Conservation (phyloP, 1,140 invertebrate genomes). For the Venturia canescens region DNA sequence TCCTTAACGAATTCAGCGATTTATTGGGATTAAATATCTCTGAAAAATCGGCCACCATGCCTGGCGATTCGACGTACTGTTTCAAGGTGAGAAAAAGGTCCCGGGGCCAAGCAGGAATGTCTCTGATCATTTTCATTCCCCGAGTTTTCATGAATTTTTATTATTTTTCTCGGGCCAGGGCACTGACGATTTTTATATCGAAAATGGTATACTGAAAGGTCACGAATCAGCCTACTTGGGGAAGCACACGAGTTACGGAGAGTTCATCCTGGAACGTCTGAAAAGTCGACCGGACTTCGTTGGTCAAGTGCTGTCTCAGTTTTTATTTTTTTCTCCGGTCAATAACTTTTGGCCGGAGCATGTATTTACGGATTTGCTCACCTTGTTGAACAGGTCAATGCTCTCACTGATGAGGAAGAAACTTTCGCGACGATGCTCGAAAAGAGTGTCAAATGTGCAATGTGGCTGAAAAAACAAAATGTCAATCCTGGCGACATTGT, state of each 20-base stretch:
- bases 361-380: no score
- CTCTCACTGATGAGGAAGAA: conserved; percentile 69
- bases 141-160: background rate
- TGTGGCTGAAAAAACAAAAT: conserved; percentile 69
- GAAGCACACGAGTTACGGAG: conserved; percentile 30
- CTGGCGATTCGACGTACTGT: background rate
- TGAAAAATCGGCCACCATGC: background rate
- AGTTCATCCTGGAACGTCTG: conserved; percentile 45
- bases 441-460: conserved; percentile 70
- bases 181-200: conserved; percentile 43
- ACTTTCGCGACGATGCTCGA: conserved; percentile 68
- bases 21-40: background rate
- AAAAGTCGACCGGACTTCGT: conserved; percentile 20
- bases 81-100: conserved; percentile 2
- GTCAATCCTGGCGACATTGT: conserved; percentile 72
- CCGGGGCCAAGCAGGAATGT: background rate
- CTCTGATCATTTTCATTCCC: background rate
- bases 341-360: no score
- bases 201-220: conserved; percentile 52
- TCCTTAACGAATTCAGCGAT: background rate
- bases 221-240: conserved; percentile 14
- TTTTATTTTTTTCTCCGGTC: background rate
- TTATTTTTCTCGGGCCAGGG: conserved; percentile 36
- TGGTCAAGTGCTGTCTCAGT: conserved; percentile 49
- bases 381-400: conserved; percentile 71